Base-by-base conservation (phyloP, 1,140 invertebrate species). In the Zaprionus davidi region DNA sequence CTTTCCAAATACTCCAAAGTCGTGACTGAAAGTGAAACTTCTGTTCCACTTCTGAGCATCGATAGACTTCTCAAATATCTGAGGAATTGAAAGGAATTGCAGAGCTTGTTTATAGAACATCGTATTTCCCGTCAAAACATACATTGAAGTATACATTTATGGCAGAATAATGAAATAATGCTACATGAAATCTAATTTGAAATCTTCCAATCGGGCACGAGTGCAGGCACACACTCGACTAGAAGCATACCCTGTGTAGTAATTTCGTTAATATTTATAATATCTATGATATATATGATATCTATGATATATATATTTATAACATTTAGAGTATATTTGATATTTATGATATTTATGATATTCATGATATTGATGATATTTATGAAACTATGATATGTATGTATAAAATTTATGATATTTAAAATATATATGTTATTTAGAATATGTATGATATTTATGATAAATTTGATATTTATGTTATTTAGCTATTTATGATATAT, bases 1-100 rank as follows among this genome's bases (percentile, higher is more conserved):
- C 53, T 71, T 60, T 78, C 63, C 41, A 38, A 62, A 49, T 41
- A 63, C 34, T 24, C 20, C 55, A 63, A 76, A 81, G 66, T 83
- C 81, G 81, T 83, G 81, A 83, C 62, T 24, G 77, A 83, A 83
- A 83, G 81, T 84, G 81, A 83, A 83, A 83, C 68, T 76, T 70
- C 58, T 71, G 65, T 36, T 44, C 64, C 56, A 73, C 65, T 60
- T 57, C 59, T 62, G 59, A 53, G 2, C 55, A 71, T 13, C 22
- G 7, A 38, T 11, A 60, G 15, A 22, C 46, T 12, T 13, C 20
- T 51, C 46, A 13, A 13, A 51, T 51, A 22, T 24, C 22, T 51
- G 4, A 5, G 17, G 46, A 24, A 12, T 24, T 20, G 9, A 51
- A 24, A 24, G 11, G 46, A 51, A 24, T 24, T 12, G 46, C 11